These are phyloP conservation scores for Nycticebus coucang DNA, from an alignment of 2,113 vertebrate species.

Conservation along the genomic window DNA sequence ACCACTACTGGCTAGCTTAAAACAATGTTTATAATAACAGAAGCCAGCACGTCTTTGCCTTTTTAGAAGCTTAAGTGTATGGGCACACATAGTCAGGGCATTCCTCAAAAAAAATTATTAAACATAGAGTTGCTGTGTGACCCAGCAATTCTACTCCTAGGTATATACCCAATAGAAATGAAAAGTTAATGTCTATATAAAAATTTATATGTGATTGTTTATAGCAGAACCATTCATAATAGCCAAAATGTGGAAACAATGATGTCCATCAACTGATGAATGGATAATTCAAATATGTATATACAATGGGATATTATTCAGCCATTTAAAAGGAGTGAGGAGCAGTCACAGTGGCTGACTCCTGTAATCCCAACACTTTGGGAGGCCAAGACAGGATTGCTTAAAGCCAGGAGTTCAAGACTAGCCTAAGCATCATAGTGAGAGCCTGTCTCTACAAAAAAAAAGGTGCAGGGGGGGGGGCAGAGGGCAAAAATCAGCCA, in stretches of 20 bases:
- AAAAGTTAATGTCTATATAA: background rate
- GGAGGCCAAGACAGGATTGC: too few species aligned
- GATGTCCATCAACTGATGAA: background rate
- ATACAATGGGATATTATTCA: background rate
- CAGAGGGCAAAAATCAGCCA: too few species aligned
- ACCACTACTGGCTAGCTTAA: background rate
- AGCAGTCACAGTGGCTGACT: too few species aligned
- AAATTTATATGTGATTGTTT: background rate
- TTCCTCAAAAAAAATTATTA: slow-evolving; percentile 12
- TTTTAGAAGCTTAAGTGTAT: background rate
- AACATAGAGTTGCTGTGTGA: background rate
- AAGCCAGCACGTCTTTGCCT: background rate
- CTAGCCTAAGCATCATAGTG: too few species aligned
- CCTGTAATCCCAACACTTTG: too few species aligned
- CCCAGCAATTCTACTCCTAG: background rate
- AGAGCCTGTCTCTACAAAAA: too few species aligned
- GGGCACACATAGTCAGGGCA: background rate
- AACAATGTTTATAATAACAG: background rate
- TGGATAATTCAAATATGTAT: background rate
- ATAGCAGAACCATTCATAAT: background rate
- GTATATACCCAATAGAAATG: background rate
- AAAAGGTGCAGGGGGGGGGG: too few species aligned
- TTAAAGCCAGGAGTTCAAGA: too few species aligned
- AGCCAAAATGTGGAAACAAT: background rate
- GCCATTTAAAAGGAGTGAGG: background rate